phyloP scores from a whole-genome alignment of 2,113 vertebrate genomes.

The Oncorhynchus keta region DNA sequence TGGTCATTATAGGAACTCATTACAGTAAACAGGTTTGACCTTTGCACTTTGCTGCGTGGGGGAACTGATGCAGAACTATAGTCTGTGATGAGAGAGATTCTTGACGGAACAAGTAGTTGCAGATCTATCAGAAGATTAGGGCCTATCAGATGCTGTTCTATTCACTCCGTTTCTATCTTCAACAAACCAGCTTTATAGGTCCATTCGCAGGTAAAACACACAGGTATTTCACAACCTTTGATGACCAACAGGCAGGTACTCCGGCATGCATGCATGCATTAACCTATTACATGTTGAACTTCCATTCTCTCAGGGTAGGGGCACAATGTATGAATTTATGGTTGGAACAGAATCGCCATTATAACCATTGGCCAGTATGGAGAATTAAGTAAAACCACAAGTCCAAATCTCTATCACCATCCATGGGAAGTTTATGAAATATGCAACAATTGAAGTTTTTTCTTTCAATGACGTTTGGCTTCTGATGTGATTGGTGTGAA shows the following conservation, averaged over 20 bases:
- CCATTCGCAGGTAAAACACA: conserved; percentile 9
- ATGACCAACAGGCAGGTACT: not conserved
- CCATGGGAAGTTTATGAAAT: no score
- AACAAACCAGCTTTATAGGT: conserved; percentile 39
- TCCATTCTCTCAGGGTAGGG: not conserved
- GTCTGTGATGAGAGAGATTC: conserved; percentile 32
- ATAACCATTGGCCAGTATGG: no score
- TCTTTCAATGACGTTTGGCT: no score
- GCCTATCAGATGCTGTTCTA: conserved; percentile 1
- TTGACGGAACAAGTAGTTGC: conserved; percentile 39
- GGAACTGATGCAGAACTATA: conserved; percentile 37
- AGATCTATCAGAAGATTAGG: conserved; percentile 19
- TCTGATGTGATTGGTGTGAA: no score
- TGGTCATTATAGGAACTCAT: conserved; percentile 64
- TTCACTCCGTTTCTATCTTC: not conserved
- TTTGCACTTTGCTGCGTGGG: conserved; percentile 57
- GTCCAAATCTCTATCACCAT: no score
- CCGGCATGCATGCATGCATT: not conserved
- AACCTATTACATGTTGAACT: not conserved
- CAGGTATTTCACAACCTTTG: not conserved
- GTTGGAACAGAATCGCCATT: no score
- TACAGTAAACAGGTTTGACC: conserved; percentile 63
- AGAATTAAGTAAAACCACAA: no score
- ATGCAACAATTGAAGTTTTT: no score
- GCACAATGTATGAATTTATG: not conserved